These are phyloP conservation scores for Aromia moschata DNA, from an alignment of 2,888 invertebrate species.

Conservation along the genomic window DNA sequence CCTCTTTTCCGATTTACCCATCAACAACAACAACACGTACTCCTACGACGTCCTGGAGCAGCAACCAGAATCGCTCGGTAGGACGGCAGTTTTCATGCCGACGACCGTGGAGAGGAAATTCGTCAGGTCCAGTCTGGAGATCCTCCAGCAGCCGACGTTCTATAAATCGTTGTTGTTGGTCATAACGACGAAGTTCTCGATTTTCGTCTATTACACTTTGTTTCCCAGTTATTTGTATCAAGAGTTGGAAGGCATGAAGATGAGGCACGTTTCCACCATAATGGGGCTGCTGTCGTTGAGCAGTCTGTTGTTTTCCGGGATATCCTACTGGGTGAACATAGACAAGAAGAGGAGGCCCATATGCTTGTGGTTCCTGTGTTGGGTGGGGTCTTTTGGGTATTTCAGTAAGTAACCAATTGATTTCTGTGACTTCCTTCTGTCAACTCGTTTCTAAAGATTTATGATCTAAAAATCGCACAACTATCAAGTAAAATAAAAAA, in stretches of 20 bases:
- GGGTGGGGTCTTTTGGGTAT: constrained; percentile 67
- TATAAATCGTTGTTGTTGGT: constrained; percentile 68
- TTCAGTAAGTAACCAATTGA: constrained; percentile 64
- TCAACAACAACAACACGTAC: constrained; percentile 62
- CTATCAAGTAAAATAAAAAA: too few species aligned
- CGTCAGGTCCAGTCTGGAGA: constrained; percentile 37
- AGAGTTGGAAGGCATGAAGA: constrained; percentile 47
- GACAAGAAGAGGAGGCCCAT: constrained; percentile 53
- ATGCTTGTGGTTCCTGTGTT: constrained; percentile 61
- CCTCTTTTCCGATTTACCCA: constrained; percentile 67
- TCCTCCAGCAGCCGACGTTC: constrained; percentile 60
- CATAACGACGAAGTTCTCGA: constrained; percentile 66
- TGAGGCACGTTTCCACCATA: constrained; percentile 50
- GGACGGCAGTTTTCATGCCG: constrained; percentile 52
- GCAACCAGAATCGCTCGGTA: constrained; percentile 11
- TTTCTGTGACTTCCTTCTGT: too few species aligned
- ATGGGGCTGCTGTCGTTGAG: constrained; percentile 52
- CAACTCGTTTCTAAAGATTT: too few species aligned
- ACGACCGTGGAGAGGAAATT: constrained; percentile 29
- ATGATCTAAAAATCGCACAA: too few species aligned
- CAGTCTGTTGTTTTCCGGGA: constrained; percentile 49
- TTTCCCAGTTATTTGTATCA: constrained; percentile 66
- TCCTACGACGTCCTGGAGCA: constrained; percentile 54
- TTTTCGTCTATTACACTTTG: constrained; percentile 65
- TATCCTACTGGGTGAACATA: constrained; percentile 53